Base-by-base conservation (phyloP, 2,113 vertebrate genomes). In the Pterocles burchelli region DNA sequence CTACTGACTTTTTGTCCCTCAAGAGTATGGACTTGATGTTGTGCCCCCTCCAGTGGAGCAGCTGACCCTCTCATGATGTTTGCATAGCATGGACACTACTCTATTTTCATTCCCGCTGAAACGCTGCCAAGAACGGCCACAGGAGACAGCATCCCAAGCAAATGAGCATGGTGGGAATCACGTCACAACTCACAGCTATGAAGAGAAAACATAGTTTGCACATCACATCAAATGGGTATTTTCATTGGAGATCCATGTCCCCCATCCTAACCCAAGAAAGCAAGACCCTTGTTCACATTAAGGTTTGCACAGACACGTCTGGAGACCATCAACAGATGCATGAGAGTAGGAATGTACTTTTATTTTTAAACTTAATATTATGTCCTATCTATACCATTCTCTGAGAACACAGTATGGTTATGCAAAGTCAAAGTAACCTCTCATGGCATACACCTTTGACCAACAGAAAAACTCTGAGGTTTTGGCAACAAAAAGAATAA, bases 21-120 rank as follows among this genome's bases (percentile, higher is more conserved):
- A 43, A 7, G 58, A 88, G 21, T 34, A 45, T 1, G 26, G 57
- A 45, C 21, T 24, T 49, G 36, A 70, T 0, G 1, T 3, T 78
- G 31, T 45, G 76, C 17, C 48, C 55, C 29, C 33, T 73, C 49
- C 62, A 36, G 24, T 3, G 7, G 52, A 49, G 36, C 1, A 43
- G 43, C 34, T 43, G 66, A 43, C 45, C 54, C 52, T 65, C 31
- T 38, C 57, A 72, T n/a, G 12, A 55, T 65, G 59, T 70, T 62
- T 94, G 45, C 11, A 51, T 19, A 43, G 49, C 0, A 1, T 1
- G 4, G 48, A 36, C 12, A 0, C 36, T 14, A 5, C 54, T 43
- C 66, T 68, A 22, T 77, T 89, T 90, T 80, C 75, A 70, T 68
- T 34, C 63, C 48, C 26, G 8, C 22, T 57, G 34, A 96, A 94